These are phyloP conservation scores for Bambusicola thoracicus DNA, from an alignment of 2,113 vertebrate species.

Conservation along the genomic window DNA sequence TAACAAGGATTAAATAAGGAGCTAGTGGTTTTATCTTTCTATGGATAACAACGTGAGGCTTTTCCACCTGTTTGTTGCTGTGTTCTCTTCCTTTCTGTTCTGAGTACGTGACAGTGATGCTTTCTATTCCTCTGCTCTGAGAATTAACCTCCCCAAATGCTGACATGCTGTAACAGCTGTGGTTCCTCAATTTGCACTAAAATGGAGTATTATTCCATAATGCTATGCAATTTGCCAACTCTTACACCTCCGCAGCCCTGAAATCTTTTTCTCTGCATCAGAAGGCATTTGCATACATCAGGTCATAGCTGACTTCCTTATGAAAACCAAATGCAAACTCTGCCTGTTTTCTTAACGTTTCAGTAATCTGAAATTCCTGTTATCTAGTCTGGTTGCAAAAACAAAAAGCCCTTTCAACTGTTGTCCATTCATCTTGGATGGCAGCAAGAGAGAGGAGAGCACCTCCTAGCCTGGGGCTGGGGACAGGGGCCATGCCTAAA, in stretches of 20 bases:
- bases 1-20: conserved; percentile 64
- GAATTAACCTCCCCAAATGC: conserved; percentile 35
- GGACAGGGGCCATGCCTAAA: background rate
- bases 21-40: conserved; percentile 48
- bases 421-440: background rate
- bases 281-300: conserved; percentile 36
- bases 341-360: background rate
- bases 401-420: background rate
- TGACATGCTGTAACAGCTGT: conserved; percentile 29
- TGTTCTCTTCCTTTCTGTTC: background rate
- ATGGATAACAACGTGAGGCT: background rate
- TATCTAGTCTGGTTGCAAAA: background rate
- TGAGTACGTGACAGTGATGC: background rate
- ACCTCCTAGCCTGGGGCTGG: background rate
- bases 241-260: background rate
- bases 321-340: conserved; percentile 1
- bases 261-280: conserved; percentile 32
- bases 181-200: conserved; percentile 50
- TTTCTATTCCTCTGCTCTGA: conserved; percentile 38
- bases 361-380: background rate
- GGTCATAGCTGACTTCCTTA: background rate
- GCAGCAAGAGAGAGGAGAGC: background rate
- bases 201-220: conserved; percentile 27
- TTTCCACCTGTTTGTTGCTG: background rate
- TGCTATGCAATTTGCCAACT: background rate